Conservation (phyloP, 2,113 vertebrate genomes). For the Mirza zaza region DNA sequence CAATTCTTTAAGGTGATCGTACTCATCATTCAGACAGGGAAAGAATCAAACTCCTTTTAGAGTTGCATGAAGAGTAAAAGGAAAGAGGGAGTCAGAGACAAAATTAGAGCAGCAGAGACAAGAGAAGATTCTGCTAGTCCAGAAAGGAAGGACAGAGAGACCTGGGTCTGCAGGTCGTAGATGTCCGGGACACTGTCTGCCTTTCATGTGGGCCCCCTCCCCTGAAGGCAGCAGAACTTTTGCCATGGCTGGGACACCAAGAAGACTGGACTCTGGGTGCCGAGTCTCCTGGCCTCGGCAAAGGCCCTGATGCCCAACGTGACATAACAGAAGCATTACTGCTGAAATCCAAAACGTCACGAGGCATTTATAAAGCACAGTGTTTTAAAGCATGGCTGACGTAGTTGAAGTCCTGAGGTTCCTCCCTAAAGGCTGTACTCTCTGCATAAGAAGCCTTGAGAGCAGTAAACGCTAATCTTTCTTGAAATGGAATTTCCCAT, state of each 20-base stretch:
- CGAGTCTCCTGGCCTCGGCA: background rate
- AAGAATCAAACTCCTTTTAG: background rate
- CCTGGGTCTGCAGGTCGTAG: background rate
- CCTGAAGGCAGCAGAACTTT: background rate
- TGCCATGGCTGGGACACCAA: background rate
- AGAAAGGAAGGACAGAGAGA: background rate
- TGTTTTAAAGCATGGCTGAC: background rate
- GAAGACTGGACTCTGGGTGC: no score
- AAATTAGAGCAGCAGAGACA: background rate
- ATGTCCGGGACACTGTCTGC: background rate
- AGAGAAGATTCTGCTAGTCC: background rate
- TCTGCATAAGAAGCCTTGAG: background rate
- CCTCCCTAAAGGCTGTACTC: background rate
- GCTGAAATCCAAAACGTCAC: background rate
- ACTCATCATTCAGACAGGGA: background rate
- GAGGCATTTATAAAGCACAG: background rate
- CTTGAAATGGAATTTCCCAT: background rate
- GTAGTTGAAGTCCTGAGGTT: background rate
- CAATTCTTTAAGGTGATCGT: background rate
- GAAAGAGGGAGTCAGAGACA: background rate
- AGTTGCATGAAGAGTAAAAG: background rate
- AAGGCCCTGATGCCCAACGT: background rate
- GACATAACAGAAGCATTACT: background rate
- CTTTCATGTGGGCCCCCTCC: fast-evolving
- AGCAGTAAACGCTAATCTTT: background rate